Evolutionary conservation across 2,113 vertebrate species (phyloP).

Genomic region (Apus apus): DNA sequence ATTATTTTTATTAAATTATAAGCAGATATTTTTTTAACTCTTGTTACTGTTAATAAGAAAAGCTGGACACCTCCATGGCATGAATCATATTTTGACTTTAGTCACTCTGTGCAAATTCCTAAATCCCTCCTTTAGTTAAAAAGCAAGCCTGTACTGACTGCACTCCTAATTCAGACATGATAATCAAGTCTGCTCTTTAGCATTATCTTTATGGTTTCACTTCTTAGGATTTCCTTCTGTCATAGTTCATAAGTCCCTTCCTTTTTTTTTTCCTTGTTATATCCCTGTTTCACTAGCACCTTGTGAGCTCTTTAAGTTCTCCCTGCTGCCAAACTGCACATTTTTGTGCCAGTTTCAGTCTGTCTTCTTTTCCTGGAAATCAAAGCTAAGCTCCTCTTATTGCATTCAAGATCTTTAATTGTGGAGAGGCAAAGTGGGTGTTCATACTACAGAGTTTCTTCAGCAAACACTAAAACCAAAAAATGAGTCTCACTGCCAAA

Average conservation of each 20-base stretch:
- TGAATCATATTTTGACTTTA: conserved; percentile 14
- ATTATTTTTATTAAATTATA: conserved; percentile 12
- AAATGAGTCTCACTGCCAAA: neutral
- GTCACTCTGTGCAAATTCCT: neutral
- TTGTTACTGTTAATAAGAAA: conserved; percentile 1
- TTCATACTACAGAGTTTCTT: neutral
- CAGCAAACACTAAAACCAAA: neutral
- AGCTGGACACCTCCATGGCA: neutral
- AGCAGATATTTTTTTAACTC: neutral
- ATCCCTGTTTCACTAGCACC: neutral
- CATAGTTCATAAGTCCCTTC: neutral
- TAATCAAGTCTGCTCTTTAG: neutral
- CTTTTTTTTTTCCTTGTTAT: neutral
- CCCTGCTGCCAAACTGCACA: neutral
- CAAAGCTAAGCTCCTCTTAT: neutral
- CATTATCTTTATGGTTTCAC: neutral
- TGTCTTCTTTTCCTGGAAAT: neutral
- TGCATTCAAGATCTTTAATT: neutral
- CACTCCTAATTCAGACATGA: neutral
- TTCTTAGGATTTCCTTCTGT: neutral
- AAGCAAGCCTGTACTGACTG: neutral
- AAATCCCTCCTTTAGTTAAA: neutral
- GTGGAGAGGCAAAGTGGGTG: neutral
- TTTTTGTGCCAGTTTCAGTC: neutral
- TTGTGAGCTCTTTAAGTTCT: neutral